Base-by-base conservation (phyloP, 2,113 vertebrate genomes). In the Astatotilapia flaviijosephi region DNA sequence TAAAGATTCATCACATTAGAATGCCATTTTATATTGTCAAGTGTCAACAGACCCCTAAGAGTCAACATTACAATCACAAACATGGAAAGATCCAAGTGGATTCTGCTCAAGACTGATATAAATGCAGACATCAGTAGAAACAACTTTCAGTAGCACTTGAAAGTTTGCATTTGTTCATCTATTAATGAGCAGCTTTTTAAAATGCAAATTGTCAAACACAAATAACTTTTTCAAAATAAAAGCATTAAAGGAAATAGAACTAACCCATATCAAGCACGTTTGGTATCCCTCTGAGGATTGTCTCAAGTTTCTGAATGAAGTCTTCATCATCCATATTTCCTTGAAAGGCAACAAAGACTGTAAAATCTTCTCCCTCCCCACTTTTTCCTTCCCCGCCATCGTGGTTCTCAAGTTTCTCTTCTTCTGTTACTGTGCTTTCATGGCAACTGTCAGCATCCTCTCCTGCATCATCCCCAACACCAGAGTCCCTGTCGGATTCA, bases 281-380 rank as follows among this genome's bases (percentile, higher is more conserved):
- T 60, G 98, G 97, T 90, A 99, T 98, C 90, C 96, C 97, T 87
- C 96, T 96, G 92, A 99, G 89, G 93, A 99, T 95, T 70, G 68
- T 92, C 79, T 97, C 96, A 37, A 99, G 97, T 93, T 99, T 99
- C 90, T 97, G 94, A 86, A 96, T 95, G 91, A 99, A 98, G 93
- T 99, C 98, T 88, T 95, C 96, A 94, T 99, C 99, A 28, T 96
- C 95, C 95, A 99, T 97, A 94, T 98, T 98, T 88, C 98, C 98
- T 95, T 97, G 97, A 93, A 99, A 99, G 89, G 98, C 97, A 84
- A 99, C 95, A 91, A 98, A 99, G 84, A 99, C 98, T 0, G 96
- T 99, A 65, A 97, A 97, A 92, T 97, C 94, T 87, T 95, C 94
- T 54, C 82, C 90, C 23, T 79, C 79, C 9, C 7, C 28, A 17